Percentiles rank a stretch among this genome's conserved stretches.
These are phyloP conservation scores for Apantesis nais DNA, from an alignment of 2,888 invertebrate genomes.

Conservation along the genomic window DNA sequence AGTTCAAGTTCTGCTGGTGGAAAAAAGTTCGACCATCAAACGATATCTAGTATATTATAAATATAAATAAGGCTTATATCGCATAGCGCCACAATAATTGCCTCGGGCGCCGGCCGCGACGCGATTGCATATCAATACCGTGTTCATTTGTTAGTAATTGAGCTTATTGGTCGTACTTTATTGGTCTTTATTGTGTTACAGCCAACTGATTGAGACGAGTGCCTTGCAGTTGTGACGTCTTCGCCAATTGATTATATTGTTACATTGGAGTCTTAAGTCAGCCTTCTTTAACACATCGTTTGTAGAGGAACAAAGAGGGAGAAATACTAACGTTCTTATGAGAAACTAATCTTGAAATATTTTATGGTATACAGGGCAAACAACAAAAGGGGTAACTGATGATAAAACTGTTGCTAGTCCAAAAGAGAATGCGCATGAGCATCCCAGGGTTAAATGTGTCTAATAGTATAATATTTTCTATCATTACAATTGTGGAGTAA, in stretches of 20 bases:
- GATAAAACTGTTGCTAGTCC: not conserved
- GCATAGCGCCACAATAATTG: conserved; percentile 64
- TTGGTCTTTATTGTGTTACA: conserved; percentile 75
- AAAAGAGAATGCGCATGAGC: not conserved
- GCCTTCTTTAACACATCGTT: not conserved
- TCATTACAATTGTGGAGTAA: not conserved
- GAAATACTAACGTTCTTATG: not conserved
- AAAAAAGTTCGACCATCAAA: not conserved
- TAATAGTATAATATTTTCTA: not conserved
- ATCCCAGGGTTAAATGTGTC: not conserved
- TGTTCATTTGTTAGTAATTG: conserved; percentile 71
- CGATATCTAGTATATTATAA: not conserved
- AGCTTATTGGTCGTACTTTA: conserved; percentile 67
- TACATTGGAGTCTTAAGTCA: not conserved
- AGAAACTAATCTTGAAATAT: not conserved
- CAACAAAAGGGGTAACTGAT: not conserved
- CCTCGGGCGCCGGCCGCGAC: conserved; percentile 69
- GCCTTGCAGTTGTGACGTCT: conserved; percentile 53
- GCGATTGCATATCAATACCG: conserved; percentile 78
- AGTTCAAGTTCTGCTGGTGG: not conserved
- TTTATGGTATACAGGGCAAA: too few relatives aligned
- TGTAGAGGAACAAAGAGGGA: not conserved
- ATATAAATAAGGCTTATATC: conserved; percentile 28
- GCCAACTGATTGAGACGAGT: conserved; percentile 60
- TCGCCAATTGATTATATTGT: conserved; percentile 37